Conservation (phyloP, 1,140 invertebrate species). For the Calephelis virginiensis region DNA sequence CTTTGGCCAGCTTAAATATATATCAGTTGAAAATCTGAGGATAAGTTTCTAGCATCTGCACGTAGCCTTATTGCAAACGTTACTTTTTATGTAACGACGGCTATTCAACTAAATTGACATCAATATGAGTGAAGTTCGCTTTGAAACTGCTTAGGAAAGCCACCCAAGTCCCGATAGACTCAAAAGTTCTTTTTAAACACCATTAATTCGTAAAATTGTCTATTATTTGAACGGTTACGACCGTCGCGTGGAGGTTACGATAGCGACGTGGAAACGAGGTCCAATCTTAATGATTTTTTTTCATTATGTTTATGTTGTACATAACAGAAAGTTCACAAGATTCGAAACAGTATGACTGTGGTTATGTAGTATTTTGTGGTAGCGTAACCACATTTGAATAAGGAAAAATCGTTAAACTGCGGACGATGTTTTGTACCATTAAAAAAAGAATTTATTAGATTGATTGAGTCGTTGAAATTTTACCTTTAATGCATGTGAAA, state of each 20-base stretch:
- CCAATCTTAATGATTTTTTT: slow-evolving; percentile 37
- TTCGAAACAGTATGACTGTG: too few relatives aligned
- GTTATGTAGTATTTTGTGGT: too few relatives aligned
- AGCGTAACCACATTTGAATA: too few relatives aligned
- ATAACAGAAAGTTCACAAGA: too few relatives aligned
- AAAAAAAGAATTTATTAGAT: too few relatives aligned
- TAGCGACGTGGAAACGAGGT: slow-evolving; percentile 20
- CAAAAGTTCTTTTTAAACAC: slow-evolving; percentile 43
- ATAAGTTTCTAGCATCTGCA: slow-evolving; percentile 32
- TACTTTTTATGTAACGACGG: slow-evolving; percentile 61
- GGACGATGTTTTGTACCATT: too few relatives aligned
- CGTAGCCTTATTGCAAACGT: slow-evolving; percentile 38
- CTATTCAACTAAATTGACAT: slow-evolving; percentile 63
- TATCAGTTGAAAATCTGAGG: slow-evolving; percentile 7
- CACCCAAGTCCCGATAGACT: slow-evolving; percentile 42
- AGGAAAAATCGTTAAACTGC: too few relatives aligned
- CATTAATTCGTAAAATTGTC: slow-evolving; percentile 40
- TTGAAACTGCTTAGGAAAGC: slow-evolving; percentile 36
- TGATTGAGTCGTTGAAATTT: too few relatives aligned
- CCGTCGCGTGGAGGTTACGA: slow-evolving; percentile 23
- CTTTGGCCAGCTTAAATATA: slow-evolving; percentile 20
- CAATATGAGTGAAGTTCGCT: slow-evolving; percentile 57
- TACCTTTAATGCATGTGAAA: too few relatives aligned
- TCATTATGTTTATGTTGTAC: background rate
- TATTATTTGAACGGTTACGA: slow-evolving; percentile 37